These are phyloP conservation scores for Lipotes vexillifer DNA, from an alignment of 2,113 vertebrate genomes.

Conservation along the genomic window DNA sequence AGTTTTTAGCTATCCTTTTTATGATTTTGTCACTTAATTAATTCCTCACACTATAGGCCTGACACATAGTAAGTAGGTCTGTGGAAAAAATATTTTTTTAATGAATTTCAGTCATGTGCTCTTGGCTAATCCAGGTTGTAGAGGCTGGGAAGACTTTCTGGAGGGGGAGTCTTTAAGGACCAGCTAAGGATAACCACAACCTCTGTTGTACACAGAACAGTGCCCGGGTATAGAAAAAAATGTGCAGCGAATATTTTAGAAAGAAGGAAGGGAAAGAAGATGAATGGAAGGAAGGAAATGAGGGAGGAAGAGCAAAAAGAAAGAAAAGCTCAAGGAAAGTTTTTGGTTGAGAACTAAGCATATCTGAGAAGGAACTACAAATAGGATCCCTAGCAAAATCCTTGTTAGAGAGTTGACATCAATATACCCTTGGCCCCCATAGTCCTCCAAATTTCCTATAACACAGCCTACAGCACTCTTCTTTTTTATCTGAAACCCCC, in stretches of 20 bases:
- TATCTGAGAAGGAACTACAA: not conserved
- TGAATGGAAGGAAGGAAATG: rapidly evolving
- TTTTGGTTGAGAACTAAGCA: not conserved
- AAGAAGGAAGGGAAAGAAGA: not conserved
- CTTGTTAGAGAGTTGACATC: not conserved
- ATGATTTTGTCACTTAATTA: not conserved
- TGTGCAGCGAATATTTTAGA: not conserved
- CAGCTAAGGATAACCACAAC: not conserved
- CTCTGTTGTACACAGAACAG: not conserved
- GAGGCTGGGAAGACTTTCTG: not conserved
- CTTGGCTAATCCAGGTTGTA: not conserved
- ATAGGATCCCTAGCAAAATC: not conserved
- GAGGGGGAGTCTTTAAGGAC: not conserved
- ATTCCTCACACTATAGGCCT: not conserved
- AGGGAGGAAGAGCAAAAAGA: not conserved
- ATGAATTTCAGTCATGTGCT: not conserved
- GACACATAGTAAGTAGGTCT: not conserved
- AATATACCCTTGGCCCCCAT: not conserved
- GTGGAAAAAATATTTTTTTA: not conserved
- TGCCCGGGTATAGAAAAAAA: not conserved
- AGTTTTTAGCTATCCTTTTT: not conserved
- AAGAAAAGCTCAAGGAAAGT: too few relatives aligned
- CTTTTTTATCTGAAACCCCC: not conserved
- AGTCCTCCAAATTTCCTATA: not conserved
- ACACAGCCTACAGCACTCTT: not conserved